phyloP scores from a whole-genome alignment of 2,113 vertebrate genomes.

The Tyrannus savana region DNA sequence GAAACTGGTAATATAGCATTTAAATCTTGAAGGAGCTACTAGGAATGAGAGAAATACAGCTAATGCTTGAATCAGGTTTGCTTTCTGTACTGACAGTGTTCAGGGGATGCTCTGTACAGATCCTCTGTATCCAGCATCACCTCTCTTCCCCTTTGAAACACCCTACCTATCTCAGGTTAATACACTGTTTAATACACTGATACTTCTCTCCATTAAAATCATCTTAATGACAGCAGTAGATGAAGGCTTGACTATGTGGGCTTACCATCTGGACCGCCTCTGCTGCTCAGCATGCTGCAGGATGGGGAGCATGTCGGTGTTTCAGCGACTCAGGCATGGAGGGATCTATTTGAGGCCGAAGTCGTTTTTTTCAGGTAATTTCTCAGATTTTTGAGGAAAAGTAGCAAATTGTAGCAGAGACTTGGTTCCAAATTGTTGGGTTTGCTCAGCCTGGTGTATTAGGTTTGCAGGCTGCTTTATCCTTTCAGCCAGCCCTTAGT shows the following conservation, averaged over 20 bases:
- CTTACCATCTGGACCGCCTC: neutral
- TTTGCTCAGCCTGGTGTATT: neutral
- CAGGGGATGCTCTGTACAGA: neutral
- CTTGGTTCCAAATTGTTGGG: neutral
- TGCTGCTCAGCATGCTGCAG: neutral
- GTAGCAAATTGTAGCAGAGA: neutral
- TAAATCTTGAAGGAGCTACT: neutral
- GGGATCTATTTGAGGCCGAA: neutral
- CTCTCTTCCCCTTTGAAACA: neutral
- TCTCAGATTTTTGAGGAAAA: neutral
- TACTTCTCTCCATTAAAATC: neutral
- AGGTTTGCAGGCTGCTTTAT: neutral
- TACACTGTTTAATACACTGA: neutral
- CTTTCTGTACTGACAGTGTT: neutral
- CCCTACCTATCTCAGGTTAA: neutral
- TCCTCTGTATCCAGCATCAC: neutral
- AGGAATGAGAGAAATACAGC: neutral
- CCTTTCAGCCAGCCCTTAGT: neutral
- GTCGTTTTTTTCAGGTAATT: neutral
- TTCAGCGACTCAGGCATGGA: neutral
- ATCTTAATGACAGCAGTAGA: neutral
- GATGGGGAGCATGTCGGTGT: neutral
- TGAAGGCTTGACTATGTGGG: neutral
- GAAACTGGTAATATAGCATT: neutral
- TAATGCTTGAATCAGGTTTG: neutral